These are phyloP conservation scores for Drosophila cardini DNA, from an alignment of 1,140 invertebrate genomes.

Conservation along the genomic window DNA sequence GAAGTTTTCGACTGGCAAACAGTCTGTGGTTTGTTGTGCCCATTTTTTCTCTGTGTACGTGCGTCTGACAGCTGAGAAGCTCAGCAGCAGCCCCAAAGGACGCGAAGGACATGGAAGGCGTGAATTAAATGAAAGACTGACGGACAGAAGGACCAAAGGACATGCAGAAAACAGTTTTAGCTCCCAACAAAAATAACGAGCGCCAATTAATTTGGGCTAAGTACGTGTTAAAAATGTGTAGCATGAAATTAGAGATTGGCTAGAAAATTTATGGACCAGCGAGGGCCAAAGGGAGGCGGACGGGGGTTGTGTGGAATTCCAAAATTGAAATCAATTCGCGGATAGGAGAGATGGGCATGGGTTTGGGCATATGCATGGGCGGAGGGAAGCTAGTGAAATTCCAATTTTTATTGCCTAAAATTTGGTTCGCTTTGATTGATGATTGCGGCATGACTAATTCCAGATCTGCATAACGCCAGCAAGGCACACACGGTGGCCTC, in stretches of 20 bases:
- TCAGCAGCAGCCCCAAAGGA: not conserved
- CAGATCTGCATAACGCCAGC: conserved; percentile 74
- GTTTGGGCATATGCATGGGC: no score
- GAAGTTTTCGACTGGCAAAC: conserved; percentile 54
- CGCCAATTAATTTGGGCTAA: conserved; percentile 57
- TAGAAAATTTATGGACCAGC: conserved; percentile 47
- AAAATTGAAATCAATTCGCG: conserved; percentile 56
- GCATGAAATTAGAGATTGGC: conserved; percentile 61
- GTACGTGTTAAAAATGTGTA: conserved; percentile 66
- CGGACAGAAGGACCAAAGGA: conserved; percentile 22
- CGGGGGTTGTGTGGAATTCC: conserved; percentile 23
- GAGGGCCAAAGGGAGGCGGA: not conserved
- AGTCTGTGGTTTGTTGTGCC: conserved; percentile 59
- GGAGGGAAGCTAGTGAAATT: conserved; percentile 32
- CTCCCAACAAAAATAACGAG: conserved; percentile 18
- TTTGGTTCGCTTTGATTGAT: conserved; percentile 67
- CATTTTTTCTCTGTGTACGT: conserved; percentile 45
- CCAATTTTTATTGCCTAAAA: conserved; percentile 59
- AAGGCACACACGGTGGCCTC: conserved; percentile 71
- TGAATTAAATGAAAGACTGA: not conserved
- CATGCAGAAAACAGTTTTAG: not conserved
- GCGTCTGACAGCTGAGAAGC: conserved; percentile 62
- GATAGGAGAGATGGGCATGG: no score
- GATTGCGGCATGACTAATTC: conserved; percentile 59
- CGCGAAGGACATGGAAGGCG: no score